Evolutionary conservation across 2,113 vertebrate genomes (phyloP).

Genomic region (Chloropsis cyanopogon): DNA sequence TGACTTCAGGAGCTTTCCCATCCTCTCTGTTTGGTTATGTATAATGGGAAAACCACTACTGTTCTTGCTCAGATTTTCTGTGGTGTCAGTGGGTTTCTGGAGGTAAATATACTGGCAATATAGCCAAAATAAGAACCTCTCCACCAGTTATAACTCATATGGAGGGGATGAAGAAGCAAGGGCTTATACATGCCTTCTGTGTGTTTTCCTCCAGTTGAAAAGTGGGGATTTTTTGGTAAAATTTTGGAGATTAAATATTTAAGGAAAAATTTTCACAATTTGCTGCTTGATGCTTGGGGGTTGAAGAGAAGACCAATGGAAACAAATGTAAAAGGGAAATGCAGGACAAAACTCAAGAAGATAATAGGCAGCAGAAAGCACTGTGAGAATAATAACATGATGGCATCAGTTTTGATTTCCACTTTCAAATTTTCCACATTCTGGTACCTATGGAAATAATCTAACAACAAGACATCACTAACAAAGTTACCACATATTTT

Average conservation of each 20-base stretch:
- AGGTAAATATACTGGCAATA: not conserved
- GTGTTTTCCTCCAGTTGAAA: not conserved
- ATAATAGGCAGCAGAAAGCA: not conserved
- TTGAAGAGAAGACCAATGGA: not conserved
- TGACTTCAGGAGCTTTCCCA: constrained; percentile 3
- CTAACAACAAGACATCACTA: not conserved
- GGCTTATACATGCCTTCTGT: not conserved
- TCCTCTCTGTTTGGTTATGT: not conserved
- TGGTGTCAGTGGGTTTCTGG: not conserved
- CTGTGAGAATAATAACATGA: not conserved
- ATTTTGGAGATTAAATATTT: not conserved
- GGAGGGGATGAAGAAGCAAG: not conserved
- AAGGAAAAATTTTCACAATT: not conserved
- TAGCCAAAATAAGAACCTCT: not conserved
- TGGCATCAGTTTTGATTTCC: not conserved
- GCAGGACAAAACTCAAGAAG: not conserved
- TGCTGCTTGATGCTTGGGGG: not conserved
- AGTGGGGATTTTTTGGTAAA: not conserved
- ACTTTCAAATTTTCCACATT: not conserved
- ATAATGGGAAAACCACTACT: not conserved
- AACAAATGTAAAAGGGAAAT: not conserved
- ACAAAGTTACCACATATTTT: not conserved
- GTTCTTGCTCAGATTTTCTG: not conserved
- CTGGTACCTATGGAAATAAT: not conserved
- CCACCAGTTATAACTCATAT: not conserved